Conservation (phyloP, 2,888 invertebrate species). For the Hyppa rectilinea region DNA sequence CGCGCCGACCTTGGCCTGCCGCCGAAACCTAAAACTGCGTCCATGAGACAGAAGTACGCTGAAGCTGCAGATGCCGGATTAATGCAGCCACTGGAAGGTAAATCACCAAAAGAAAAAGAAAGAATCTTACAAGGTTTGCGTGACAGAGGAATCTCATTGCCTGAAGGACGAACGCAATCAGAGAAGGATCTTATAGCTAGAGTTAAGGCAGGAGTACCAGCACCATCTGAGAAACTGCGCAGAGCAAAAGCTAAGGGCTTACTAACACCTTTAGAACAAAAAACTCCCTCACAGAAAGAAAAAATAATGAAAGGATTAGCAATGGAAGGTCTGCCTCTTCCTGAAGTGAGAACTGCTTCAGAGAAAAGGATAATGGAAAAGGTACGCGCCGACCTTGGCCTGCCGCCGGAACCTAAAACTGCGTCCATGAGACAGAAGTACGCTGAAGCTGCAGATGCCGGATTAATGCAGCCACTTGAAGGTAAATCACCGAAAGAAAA, state of each 20-base stretch:
- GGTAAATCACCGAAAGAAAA: constrained; percentile 25
- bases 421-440: too few species aligned
- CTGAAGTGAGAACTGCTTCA: not conserved
- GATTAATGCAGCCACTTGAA: constrained; percentile 9
- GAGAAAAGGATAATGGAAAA: not conserved
- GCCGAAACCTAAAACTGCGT: not conserved
- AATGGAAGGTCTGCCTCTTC: constrained; percentile 20
- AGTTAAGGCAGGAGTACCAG: not conserved
- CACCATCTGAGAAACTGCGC: not conserved
- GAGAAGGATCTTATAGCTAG: not conserved
- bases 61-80: constrained; percentile 11
- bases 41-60: constrained; percentile 16
- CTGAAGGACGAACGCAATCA: constrained; percentile 10
- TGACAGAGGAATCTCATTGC: constrained; percentile 6
- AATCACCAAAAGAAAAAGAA: constrained; percentile 9
- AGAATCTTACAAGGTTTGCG: constrained; percentile 11
- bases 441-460: constrained; percentile 13
- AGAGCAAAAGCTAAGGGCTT: constrained; percentile 1
- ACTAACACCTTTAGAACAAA: not conserved
- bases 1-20: constrained; percentile 20
- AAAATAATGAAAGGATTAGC: constrained; percentile 16
- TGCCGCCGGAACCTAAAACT: constrained; percentile 19
- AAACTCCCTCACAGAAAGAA: not conserved
- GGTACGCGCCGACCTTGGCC: constrained; percentile 2
- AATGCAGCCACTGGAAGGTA: constrained; percentile 13